Evolutionary conservation across 1,140 invertebrate genomes (phyloP), one percentile per base, ranked within the genome.

Genomic region (Steinernema khuongi): DNA sequence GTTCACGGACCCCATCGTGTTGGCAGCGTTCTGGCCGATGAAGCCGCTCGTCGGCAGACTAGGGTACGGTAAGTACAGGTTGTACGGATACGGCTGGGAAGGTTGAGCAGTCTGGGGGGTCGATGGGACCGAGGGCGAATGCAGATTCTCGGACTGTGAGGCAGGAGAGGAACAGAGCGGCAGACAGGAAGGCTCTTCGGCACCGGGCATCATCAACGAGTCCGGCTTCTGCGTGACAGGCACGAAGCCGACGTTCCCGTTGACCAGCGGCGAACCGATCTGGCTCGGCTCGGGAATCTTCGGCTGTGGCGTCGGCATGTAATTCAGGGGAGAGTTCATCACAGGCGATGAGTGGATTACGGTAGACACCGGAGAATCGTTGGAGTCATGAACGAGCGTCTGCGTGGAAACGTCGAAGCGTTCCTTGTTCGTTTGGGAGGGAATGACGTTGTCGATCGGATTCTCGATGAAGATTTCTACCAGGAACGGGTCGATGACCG

Each of bases 401-500:
- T 60, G 50, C 50, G 50, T 60, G 19, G 50, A 60, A 60, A 60
- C 50, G 19, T 60, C 50, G 50, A 60, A 60, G 19, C 50, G 50
- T 22, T 60, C 50, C 22, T 60, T 60, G 7, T 14, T 14, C 4
- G 19, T 4, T 22, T 7, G 50, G 22, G 50, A 60, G 4, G 50
- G 50, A 60, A 60, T 60, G 4, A 60, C 19, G 19, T 60, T 26
- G 73, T 77, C 75, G 22, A 50, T 50, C 17, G 76, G 68, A 60
- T 76, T 32, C 17, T 67, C 71, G 43, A 70, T 67, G 44, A 77
- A 78, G 0, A 78, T 36, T 17, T 78, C 77, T 0, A 69, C 67
- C 1, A 78, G 70, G n/a, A 78, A 32, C n/a, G 75, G 70, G 43
- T 78, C 77, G 18, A 78, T 68, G n/a, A 43, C n/a, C 18, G 19